Evolutionary conservation across 1,140 invertebrate species (phyloP).

Genomic region (Aphaenogaster rudis): DNA sequence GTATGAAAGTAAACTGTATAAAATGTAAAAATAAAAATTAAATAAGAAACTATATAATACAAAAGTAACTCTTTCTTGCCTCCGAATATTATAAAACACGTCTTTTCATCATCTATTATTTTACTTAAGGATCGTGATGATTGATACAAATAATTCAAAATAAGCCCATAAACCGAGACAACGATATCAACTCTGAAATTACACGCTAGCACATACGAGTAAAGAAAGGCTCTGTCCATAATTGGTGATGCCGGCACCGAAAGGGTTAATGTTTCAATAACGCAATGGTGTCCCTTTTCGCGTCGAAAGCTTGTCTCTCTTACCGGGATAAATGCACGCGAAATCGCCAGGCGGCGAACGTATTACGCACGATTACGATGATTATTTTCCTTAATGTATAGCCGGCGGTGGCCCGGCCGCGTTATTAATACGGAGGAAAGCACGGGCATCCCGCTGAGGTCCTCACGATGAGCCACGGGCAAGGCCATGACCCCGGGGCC

Average conservation of each 20-base stretch:
- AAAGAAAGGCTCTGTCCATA: neutral
- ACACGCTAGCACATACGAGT: neutral
- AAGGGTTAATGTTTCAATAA: constrained; percentile 64
- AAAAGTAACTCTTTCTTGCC: neutral
- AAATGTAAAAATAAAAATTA: constrained; percentile 27
- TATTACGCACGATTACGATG: constrained; percentile 81
- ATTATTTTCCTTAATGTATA: constrained; percentile 80
- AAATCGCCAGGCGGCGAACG: constrained; percentile 68
- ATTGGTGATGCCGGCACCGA: constrained; percentile 5
- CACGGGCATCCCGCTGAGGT: constrained; percentile 80
- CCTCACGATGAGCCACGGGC: constrained; percentile 79
- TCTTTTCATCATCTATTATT: neutral
- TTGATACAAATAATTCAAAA: constrained; percentile 13
- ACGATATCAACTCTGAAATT: neutral
- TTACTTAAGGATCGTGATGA: neutral
- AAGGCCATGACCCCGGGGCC: constrained; percentile 78
- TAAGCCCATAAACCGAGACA: neutral
- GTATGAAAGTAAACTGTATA: neutral
- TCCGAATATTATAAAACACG: neutral
- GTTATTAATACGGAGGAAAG: constrained; percentile 81
- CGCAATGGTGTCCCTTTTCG: constrained; percentile 11
- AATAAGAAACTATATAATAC: constrained; percentile 1
- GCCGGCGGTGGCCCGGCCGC: constrained; percentile 71
- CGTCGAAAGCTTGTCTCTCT: constrained; percentile 36
- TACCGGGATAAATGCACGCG: constrained; percentile 59